Evolutionary conservation across 2,797 vertebrate species (phyloP).

Genomic region (Takifugu rubripes): DNA sequence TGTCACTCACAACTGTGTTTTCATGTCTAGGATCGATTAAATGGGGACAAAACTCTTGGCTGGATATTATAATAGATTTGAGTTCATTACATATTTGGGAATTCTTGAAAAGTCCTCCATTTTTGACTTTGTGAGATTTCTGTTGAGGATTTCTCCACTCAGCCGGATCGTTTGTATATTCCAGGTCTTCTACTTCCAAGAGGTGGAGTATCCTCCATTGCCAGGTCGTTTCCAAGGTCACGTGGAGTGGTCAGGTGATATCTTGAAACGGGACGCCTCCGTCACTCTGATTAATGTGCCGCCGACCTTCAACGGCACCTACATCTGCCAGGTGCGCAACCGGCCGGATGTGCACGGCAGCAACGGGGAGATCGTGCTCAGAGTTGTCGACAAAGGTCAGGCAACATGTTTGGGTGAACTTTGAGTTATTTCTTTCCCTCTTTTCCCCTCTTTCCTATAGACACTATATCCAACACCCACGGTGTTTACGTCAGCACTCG

Average conservation of each 20-base stretch:
- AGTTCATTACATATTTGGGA: too few relatives aligned
- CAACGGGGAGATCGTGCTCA: constrained; percentile 77
- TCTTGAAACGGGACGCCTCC: constrained; percentile 77
- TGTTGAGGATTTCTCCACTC: constrained; percentile 6
- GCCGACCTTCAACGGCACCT: constrained; percentile 88
- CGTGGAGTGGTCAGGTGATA: constrained; percentile 85
- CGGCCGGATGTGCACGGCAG: constrained; percentile 81
- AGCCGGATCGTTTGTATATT: constrained; percentile 15
- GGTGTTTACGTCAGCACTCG: too few relatives aligned
- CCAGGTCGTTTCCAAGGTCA: constrained; percentile 76
- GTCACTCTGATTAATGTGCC: constrained; percentile 80
- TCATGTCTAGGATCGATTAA: too few relatives aligned
- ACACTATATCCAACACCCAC: background rate
- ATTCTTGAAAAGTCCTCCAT: too few relatives aligned
- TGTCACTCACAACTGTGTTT: too few relatives aligned
- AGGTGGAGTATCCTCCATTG: constrained; percentile 54
- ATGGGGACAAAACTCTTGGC: too few relatives aligned
- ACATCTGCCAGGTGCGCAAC: constrained; percentile 87
- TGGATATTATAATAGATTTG: too few relatives aligned
- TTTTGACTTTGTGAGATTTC: too few relatives aligned
- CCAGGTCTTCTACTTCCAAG: constrained; percentile 85
- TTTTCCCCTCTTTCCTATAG: too few relatives aligned
- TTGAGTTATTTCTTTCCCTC: background rate
- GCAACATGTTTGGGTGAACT: background rate
- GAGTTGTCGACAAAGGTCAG: constrained; percentile 78